These are phyloP conservation scores for Phortica variegata DNA, from an alignment of 1,140 invertebrate species.

Conservation along the genomic window DNA sequence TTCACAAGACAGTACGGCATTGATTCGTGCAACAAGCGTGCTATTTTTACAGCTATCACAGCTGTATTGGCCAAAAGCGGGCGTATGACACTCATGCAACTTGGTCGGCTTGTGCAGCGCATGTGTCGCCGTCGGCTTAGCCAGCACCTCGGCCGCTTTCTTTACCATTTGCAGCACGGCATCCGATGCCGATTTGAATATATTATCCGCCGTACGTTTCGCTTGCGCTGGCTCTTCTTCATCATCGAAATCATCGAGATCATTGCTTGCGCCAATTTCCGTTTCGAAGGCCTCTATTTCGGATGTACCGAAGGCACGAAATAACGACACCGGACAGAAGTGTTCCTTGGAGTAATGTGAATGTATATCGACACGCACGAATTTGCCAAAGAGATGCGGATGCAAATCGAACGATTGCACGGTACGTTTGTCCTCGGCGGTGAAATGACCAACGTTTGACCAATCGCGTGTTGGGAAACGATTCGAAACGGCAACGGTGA, in stretches of 20 bases:
- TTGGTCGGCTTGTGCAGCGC: constrained; percentile 20
- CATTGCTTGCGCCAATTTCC: constrained; percentile 68
- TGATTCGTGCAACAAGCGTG: constrained; percentile 32
- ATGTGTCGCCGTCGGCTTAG: constrained; percentile 62
- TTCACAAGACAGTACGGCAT: constrained; percentile 41
- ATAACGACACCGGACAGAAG: constrained; percentile 93
- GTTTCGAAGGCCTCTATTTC: constrained; percentile 85
- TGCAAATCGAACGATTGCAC: constrained; percentile 83
- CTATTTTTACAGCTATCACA: constrained; percentile 37
- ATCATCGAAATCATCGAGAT: constrained; percentile 67
- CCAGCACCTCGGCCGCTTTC: constrained; percentile 80
- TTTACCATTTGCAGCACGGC: constrained; percentile 86
- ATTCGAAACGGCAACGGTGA: constrained; percentile 85
- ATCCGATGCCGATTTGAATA: constrained; percentile 82
- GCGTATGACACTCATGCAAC: constrained; percentile 31
- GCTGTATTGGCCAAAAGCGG: constrained; percentile 25
- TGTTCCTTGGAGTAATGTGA: constrained; percentile 95
- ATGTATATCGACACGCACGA: constrained; percentile 86
- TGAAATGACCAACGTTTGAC: constrained; percentile 83
- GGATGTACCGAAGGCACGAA: constrained; percentile 87
- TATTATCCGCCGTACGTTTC: constrained; percentile 59
- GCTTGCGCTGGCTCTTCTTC: constrained; percentile 57
- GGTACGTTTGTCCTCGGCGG: constrained; percentile 80
- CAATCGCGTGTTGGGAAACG: constrained; percentile 91
- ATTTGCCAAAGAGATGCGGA: constrained; percentile 88